Conservation (phyloP, 2,797 vertebrate genomes). For the Eleutherodactylus coqui region DNA sequence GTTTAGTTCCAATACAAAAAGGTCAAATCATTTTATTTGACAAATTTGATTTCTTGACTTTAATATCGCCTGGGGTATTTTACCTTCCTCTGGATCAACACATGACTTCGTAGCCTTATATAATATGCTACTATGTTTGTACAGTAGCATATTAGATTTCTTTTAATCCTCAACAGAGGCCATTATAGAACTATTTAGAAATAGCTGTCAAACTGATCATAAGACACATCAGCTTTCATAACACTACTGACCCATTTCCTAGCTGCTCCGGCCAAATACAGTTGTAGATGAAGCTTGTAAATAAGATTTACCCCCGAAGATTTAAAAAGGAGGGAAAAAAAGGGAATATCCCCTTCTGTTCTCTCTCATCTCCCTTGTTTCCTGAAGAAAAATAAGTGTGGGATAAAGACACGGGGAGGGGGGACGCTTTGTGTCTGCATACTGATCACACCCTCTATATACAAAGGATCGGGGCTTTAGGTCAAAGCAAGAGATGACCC, state of each 20-base stretch:
- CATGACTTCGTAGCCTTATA: no score
- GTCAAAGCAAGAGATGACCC: slow-evolving; percentile 54
- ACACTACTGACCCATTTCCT: not conserved
- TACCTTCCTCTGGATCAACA: no score
- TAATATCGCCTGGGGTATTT: no score
- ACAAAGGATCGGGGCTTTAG: slow-evolving; percentile 50
- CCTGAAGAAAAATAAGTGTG: slow-evolving; percentile 43
- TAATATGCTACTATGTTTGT: no score
- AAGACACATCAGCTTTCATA: no score
- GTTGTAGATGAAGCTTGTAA: slow-evolving; percentile 11
- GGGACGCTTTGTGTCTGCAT: slow-evolving; percentile 43
- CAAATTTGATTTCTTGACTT: no score
- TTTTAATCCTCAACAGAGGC: not conserved
- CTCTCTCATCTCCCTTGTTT: slow-evolving; percentile 31
- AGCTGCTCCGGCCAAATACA: slow-evolving; percentile 1
- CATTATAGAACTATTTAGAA: not conserved
- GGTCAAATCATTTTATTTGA: no score
- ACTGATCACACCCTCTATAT: slow-evolving; percentile 50
- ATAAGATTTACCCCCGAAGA: slow-evolving; percentile 20
- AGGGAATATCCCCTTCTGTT: slow-evolving; percentile 27
- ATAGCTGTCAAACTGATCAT: not conserved
- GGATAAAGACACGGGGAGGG: slow-evolving; percentile 43
- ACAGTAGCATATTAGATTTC: not conserved
- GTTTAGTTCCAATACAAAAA: not conserved
- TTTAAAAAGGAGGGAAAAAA: slow-evolving; percentile 21